Evolutionary conservation across 30 jellyfish, hydroid and myxozoan genomes (phyloP).

Genomic region (Aurelia sp.): DNA sequence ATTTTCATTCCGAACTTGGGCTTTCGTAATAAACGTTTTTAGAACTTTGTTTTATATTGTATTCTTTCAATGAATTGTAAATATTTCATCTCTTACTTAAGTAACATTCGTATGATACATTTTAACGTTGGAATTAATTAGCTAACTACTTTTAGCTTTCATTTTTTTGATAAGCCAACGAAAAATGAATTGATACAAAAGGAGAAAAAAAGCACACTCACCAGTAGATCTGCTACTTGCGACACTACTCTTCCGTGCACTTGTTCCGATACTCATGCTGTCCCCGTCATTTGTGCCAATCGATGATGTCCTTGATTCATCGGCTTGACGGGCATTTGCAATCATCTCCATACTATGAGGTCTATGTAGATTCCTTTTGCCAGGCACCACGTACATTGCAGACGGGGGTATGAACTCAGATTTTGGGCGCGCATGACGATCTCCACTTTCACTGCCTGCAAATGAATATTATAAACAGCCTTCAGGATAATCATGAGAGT

Average conservation of each 20-base stretch:
- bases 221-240: slow-evolving; percentile 68
- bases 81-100: no score
- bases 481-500: no score
- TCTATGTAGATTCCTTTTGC: slow-evolving; percentile 22
- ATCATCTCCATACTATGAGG: slow-evolving; percentile 73
- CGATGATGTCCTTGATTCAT: slow-evolving; percentile 30
- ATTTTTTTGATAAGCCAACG: no score
- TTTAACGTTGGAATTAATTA: no score
- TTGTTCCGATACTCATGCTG: background rate
- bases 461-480: background rate
- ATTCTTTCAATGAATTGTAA: no score
- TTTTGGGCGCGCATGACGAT: slow-evolving; percentile 59
- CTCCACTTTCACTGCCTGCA: slow-evolving; percentile 73
- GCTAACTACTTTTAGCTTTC: no score
- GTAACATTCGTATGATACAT: no score
- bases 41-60: no score
- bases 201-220: background rate
- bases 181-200: no score
- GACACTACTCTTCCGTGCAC: slow-evolving; percentile 57
- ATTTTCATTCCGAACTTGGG: no score
- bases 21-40: no score
- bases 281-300: slow-evolving; percentile 45
- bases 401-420: slow-evolving; percentile 72
- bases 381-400: slow-evolving; percentile 50
- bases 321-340: slow-evolving; percentile 6